phyloP scores from a whole-genome alignment of 1,140 invertebrate genomes.

The Aleiodes sp. region DNA sequence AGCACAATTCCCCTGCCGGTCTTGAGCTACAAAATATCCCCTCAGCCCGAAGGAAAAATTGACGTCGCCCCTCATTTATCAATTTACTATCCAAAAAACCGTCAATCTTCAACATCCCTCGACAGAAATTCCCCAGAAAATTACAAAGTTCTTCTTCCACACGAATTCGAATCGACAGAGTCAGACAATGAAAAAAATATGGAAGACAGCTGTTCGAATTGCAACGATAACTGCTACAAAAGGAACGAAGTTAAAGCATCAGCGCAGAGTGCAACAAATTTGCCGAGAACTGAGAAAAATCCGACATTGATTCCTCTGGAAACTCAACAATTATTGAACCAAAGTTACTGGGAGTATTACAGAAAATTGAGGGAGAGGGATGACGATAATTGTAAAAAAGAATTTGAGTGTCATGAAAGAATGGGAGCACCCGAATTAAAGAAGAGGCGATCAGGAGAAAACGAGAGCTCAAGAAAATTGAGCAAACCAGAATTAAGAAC shows the following conservation, averaged over 20 bases:
- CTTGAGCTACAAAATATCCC: neutral
- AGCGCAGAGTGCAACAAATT: conserved; percentile 25
- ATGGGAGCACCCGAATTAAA: conserved; percentile 40
- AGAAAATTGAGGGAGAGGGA: conserved; percentile 45
- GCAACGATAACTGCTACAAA: neutral
- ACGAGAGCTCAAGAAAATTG: neutral
- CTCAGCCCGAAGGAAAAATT: neutral
- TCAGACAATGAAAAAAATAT: neutral
- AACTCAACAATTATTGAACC: conserved; percentile 50
- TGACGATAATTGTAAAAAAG: neutral
- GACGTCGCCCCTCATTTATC: neutral
- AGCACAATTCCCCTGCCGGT: neutral
- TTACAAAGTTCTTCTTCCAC: too few species aligned
- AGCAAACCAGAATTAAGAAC: conserved; percentile 41
- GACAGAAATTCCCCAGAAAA: neutral
- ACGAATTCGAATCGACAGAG: neutral
- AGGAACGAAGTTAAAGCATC: neutral
- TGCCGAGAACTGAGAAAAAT: conserved; percentile 19
- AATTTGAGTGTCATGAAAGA: conserved; percentile 34
- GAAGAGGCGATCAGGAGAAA: conserved; percentile 28
- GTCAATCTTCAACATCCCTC: neutral
- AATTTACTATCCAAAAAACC: neutral
- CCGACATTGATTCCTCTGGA: conserved; percentile 46
- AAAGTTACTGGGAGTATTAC: conserved; percentile 57
- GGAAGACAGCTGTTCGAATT: neutral